Conservation (phyloP, 2,797 vertebrate genomes). For the Poecile montanus region DNA sequence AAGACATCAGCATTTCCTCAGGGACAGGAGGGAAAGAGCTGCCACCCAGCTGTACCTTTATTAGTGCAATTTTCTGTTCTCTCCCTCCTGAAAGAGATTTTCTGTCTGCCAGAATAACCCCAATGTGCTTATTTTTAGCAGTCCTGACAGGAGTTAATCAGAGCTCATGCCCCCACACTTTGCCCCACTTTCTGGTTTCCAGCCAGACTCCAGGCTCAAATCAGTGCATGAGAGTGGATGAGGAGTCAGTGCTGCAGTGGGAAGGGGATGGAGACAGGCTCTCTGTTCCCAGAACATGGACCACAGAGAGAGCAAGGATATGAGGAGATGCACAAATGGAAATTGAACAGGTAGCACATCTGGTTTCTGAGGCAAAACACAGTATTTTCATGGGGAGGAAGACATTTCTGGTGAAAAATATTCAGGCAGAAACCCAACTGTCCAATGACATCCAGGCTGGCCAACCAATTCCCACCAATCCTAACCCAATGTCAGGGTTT, state of each 20-base stretch:
- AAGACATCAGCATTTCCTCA: neutral
- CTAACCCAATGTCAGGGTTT: rapidly evolving
- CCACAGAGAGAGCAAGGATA: neutral
- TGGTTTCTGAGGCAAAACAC: neutral
- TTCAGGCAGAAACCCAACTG: neutral
- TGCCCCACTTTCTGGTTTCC: neutral
- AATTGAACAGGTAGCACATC: rapidly evolving
- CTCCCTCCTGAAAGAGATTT: neutral
- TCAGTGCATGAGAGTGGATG: neutral
- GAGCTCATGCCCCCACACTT: neutral
- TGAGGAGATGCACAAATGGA: neutral
- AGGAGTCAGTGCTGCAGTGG: neutral
- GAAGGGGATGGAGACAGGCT: neutral
- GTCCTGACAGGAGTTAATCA: neutral
- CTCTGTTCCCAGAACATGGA: neutral
- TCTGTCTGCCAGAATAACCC: neutral
- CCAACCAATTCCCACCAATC: neutral
- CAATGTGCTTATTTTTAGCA: neutral
- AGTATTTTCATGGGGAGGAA: neutral
- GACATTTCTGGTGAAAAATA: neutral
- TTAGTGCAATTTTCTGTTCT: conserved; percentile 15
- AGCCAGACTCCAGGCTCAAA: neutral
- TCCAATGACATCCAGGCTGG: neutral
- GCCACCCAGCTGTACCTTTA: conserved; percentile 1
- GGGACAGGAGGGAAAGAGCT: neutral